phyloP scores from a whole-genome alignment of 2,797 vertebrate genomes.

The Bothrops alternatus region DNA sequence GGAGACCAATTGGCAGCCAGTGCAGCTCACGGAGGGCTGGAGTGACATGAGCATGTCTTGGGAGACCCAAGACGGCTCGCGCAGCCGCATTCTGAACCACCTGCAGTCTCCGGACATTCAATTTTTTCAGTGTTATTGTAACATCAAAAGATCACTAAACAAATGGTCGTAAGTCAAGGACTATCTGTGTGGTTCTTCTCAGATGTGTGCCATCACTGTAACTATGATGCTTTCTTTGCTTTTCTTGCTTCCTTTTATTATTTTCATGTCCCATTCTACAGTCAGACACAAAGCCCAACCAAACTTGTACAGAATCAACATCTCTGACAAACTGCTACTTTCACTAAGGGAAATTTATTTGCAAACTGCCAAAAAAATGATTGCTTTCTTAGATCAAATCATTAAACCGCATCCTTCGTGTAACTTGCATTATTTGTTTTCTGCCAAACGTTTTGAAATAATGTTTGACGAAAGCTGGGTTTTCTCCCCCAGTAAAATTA shows the following conservation, averaged over 20 bases:
- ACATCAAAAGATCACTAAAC: not conserved
- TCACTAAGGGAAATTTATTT: not conserved
- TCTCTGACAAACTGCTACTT: not conserved
- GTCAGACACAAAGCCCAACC: not conserved
- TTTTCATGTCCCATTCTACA: not conserved
- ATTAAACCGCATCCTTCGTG: slow-evolving; percentile 14
- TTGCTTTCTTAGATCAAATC: slow-evolving; percentile 23
- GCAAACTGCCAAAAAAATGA: not conserved
- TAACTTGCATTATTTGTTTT: not conserved
- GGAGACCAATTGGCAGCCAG: too few relatives aligned
- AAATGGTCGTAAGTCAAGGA: not conserved
- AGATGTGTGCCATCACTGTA: not conserved
- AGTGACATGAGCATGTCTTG: too few relatives aligned
- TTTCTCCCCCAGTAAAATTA: not conserved
- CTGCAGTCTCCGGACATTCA: too few relatives aligned
- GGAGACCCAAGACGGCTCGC: too few relatives aligned
- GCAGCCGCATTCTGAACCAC: too few relatives aligned
- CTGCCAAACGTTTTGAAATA: not conserved
- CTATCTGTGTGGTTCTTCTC: not conserved
- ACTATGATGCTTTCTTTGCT: not conserved
- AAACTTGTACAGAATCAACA: not conserved
- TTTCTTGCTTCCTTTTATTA: not conserved
- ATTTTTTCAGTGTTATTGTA: not conserved
- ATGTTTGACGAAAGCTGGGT: not conserved
- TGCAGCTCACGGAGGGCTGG: too few relatives aligned